Conservation (phyloP, 2,797 vertebrate genomes). For the Phrynocephalus vlangalii region DNA sequence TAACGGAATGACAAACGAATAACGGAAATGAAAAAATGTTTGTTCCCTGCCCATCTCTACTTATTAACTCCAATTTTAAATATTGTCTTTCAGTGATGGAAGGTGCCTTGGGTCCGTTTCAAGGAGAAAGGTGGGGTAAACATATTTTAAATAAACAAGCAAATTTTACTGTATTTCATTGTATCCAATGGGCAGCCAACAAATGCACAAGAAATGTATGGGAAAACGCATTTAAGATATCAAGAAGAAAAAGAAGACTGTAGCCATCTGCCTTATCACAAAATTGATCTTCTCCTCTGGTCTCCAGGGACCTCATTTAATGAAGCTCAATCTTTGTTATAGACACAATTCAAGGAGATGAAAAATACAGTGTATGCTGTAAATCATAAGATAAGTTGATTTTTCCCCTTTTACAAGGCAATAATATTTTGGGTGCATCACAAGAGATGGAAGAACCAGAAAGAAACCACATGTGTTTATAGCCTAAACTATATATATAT, state of each 20-base stretch:
- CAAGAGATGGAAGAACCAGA: slow-evolving; percentile 39
- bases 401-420: slow-evolving; percentile 55
- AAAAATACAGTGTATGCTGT: slow-evolving; percentile 64
- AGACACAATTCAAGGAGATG: slow-evolving; percentile 72
- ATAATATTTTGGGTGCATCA: slow-evolving; percentile 45
- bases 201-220: no score
- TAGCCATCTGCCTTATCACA: slow-evolving; percentile 72
- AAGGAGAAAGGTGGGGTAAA: no score
- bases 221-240: slow-evolving; percentile 48
- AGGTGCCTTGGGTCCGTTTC: no score
- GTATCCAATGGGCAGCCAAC: neutral
- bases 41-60: no score
- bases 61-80: no score
- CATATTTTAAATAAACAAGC: no score
- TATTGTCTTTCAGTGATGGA: no score
- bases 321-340: slow-evolving; percentile 74
- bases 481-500: neutral
- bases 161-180: slow-evolving; percentile 21
- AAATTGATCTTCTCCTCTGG: slow-evolving; percentile 66
- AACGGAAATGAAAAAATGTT: no score
- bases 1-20: no score
- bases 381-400: slow-evolving; percentile 64
- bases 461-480: neutral
- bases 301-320: slow-evolving; percentile 74
- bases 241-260: slow-evolving; percentile 62